Evolutionary conservation across 1,140 invertebrate species (phyloP), one percentile per base, ranked within the genome.

Genomic region (Telenomus remus): DNA sequence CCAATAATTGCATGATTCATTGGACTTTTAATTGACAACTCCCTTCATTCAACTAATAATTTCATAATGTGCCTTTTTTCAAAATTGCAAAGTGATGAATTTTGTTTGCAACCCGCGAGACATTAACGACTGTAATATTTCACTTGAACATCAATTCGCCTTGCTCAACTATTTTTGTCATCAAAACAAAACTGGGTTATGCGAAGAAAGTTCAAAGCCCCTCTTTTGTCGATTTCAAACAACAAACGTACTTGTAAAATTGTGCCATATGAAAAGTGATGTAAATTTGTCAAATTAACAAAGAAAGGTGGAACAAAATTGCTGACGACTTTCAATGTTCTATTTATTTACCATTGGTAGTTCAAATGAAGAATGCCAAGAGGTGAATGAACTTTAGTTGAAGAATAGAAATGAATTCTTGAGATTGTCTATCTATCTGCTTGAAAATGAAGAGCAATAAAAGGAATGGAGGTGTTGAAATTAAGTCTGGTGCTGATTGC

Each of bases 121-220:
- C 7, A 27, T 57, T 35, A 48, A 16, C 15, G 59, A 42, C 35
- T 39, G 49, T 13, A 12, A 59, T 53, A 14, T 56, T 14, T 15
- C 7, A 59, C 27, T 42, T 12, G 5, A 27, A 27, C 50, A 46
- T 55, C 50, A 44, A 55, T 33, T 55, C 55, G 57, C 57, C 19
- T 12, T 53, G 55, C 19, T 19, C 13, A 12, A 42, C 51, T 70
- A 70, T 70, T 70, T 70, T 61, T 16, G 50, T 55, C 43, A 49
- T 16, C 35, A 15, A 60, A 44, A 34, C 44, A 33, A 70, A 70
- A 61, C 50, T 70, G 49, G 66, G 66, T 54, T 60, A 60, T 15
- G 56, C 15, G 59, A 42, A 59, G 60, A 69, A 69, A 69, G 65
- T 69, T 69, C 55, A 69, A 69, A 60, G 65, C 56, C 65, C 53